These are phyloP conservation scores for Molossus molossus DNA, from an alignment of 2,797 vertebrate genomes.

Conservation along the genomic window DNA sequence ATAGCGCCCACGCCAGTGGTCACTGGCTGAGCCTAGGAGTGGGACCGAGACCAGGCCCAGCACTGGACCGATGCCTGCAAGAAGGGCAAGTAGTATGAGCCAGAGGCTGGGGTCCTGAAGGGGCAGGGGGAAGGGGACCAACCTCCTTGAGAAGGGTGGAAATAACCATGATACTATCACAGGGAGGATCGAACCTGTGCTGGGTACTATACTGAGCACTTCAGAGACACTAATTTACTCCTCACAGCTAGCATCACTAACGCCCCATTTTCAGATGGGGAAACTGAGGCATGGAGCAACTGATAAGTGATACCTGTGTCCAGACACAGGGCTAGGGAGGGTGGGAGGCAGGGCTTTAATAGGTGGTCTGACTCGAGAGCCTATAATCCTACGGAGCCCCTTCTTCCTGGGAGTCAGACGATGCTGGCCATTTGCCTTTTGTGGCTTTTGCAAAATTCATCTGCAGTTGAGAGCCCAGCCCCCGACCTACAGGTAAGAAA, in stretches of 20 bases:
- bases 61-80: conserved; percentile 92
- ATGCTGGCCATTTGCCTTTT: neutral
- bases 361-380: neutral
- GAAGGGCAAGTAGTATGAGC: neutral
- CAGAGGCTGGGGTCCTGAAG: rapidly evolving
- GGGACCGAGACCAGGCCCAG: conserved; percentile 93
- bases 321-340: neutral
- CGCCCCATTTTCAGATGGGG: neutral
- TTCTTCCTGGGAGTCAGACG: neutral
- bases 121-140: rapidly evolving
- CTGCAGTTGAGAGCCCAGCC: neutral
- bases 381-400: neutral
- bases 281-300: neutral
- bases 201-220: rapidly evolving
- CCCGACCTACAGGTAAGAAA: neutral
- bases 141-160: neutral
- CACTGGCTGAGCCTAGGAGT: conserved; percentile 92
- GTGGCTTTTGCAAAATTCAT: neutral
- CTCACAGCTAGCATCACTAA: neutral
- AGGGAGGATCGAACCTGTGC: rapidly evolving
- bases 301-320: neutral
- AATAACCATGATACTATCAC: rapidly evolving
- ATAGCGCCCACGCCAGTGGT: conserved; percentile 92
- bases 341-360: neutral
- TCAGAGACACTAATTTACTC: rapidly evolving